A percentile compares a stretch with the other conserved stretches of the same genome.
These are phyloP conservation scores for Pissodes strobi DNA, from an alignment of 1,140 invertebrate species.

Conservation along the genomic window DNA sequence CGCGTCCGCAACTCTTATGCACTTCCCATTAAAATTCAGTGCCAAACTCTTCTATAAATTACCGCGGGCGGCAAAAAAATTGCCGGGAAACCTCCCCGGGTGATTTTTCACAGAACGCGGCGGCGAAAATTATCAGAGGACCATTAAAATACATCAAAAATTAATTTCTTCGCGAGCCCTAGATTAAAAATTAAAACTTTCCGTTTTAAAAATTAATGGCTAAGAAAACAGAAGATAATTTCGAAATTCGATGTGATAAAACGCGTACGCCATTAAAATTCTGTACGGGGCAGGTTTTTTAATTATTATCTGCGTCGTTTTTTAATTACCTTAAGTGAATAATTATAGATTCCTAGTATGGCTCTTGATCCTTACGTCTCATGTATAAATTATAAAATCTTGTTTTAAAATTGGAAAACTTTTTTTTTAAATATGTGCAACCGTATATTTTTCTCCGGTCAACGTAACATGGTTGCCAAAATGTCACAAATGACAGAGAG, in stretches of 20 bases:
- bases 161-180: slow-evolving; percentile 48
- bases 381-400: neutral
- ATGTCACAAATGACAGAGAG: too few species aligned
- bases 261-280: slow-evolving; percentile 33
- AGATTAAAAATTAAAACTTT: slow-evolving; percentile 54
- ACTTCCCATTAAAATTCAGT: slow-evolving; percentile 17
- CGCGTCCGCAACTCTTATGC: too few species aligned
- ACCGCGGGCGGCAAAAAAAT: slow-evolving; percentile 17
- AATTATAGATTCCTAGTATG: slow-evolving; percentile 47
- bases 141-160: slow-evolving; percentile 52
- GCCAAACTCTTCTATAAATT: slow-evolving; percentile 20
- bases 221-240: slow-evolving; percentile 54
- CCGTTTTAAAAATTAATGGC: slow-evolving; percentile 53
- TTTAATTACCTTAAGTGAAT: slow-evolving; percentile 38
- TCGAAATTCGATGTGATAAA: slow-evolving; percentile 51
- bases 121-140: slow-evolving; percentile 46
- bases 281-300: slow-evolving; percentile 39
- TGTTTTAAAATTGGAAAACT: neutral
- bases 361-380: neutral
- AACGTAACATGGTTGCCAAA: too few species aligned
- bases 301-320: slow-evolving; percentile 43
- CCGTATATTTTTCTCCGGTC: too few species aligned
- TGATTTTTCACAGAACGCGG: slow-evolving; percentile 32
- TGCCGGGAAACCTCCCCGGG: slow-evolving; percentile 15
- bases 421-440: neutral